Conservation (phyloP, 2,113 vertebrate genomes). For the Pipra filicauda region DNA sequence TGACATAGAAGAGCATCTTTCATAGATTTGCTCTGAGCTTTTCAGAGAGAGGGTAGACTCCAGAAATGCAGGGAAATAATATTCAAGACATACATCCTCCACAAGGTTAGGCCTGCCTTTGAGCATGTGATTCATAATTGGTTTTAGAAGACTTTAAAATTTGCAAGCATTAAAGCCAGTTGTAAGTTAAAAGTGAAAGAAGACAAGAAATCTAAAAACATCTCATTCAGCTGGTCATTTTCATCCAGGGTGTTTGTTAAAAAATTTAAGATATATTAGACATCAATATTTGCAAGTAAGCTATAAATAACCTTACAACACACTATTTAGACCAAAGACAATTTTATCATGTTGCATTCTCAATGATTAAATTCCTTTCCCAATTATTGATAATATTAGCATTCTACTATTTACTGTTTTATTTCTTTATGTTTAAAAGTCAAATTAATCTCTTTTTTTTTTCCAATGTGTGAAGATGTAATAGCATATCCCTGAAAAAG, state of each 20-base stretch:
- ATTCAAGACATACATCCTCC: not conserved
- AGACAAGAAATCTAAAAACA: not conserved
- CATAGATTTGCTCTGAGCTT: not conserved
- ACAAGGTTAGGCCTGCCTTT: not conserved
- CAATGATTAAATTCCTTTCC: not conserved
- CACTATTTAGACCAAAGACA: not conserved
- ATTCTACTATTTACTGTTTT: not conserved
- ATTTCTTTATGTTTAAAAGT: not conserved
- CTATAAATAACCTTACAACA: not conserved
- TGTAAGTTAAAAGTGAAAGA: not conserved
- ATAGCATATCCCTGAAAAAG: not conserved
- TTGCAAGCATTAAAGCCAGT: not conserved
- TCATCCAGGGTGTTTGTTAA: not conserved
- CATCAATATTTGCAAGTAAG: not conserved
- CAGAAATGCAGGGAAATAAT: not conserved
- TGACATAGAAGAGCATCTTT: not conserved
- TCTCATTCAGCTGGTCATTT: not conserved
- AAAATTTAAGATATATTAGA: not conserved
- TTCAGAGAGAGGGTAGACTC: not conserved
- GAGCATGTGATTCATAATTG: not conserved
- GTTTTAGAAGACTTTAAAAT: not conserved
- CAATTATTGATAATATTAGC: not conserved
- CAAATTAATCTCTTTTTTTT: not conserved
- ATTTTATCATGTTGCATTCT: not conserved
- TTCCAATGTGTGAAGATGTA: not conserved